These are phyloP conservation scores for Coptodon rendalli DNA, from an alignment of 2,113 vertebrate genomes.

Conservation along the genomic window DNA sequence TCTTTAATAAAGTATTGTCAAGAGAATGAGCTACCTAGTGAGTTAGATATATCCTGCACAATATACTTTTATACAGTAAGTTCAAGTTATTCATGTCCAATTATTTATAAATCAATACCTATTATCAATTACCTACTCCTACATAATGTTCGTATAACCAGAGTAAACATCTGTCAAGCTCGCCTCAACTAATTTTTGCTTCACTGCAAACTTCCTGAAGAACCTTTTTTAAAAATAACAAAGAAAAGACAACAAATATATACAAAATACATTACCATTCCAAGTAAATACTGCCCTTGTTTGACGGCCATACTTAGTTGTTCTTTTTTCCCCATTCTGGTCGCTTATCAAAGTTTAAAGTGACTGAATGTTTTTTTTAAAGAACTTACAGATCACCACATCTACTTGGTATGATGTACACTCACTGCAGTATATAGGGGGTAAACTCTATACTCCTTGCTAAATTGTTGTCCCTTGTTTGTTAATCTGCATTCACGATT, in stretches of 20 bases:
- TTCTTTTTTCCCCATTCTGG: accelerated
- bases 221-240: background rate
- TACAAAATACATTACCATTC: background rate
- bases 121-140: background rate
- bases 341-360: background rate
- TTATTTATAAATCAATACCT: background rate
- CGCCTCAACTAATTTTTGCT: background rate
- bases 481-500: background rate
- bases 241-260: background rate
- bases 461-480: background rate
- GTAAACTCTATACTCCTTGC: background rate
- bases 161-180: background rate
- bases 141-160: background rate
- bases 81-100: background rate
- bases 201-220: background rate
- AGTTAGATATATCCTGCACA: background rate
- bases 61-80: background rate
- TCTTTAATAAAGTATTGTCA: background rate
- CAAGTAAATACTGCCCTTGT: background rate
- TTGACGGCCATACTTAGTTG: background rate
- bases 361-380: background rate
- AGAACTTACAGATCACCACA: background rate
- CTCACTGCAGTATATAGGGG: background rate
- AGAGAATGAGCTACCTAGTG: background rate
- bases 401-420: background rate